phyloP scores from a whole-genome alignment of 2,888 invertebrate genomes.

The Cantharis nigra region DNA sequence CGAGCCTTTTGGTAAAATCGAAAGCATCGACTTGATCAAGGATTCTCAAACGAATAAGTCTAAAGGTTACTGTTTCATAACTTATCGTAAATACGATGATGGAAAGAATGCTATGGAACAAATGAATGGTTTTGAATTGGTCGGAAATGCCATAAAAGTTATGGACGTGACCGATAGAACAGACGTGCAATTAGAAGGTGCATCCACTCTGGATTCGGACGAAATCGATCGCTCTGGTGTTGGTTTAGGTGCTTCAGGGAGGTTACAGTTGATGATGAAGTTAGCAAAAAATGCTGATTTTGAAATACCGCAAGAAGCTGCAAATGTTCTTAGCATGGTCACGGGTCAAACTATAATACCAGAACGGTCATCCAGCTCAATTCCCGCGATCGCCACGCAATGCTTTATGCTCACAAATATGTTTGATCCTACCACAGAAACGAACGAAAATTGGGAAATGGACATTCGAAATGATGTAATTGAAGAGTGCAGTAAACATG shows the following conservation, averaged over 20 bases:
- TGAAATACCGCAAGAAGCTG: constrained; percentile 91
- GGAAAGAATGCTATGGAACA: constrained; percentile 98
- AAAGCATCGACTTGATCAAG: constrained; percentile 92
- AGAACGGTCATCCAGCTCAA: constrained; percentile 62
- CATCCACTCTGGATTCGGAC: constrained; percentile 89
- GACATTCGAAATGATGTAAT: constrained; percentile 97
- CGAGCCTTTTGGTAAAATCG: constrained; percentile 97
- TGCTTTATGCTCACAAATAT: constrained; percentile 99
- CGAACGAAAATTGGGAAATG: constrained; percentile 82
- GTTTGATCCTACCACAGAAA: constrained; percentile 87
- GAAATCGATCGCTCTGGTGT: constrained; percentile 95
- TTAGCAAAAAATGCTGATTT: constrained; percentile 94
- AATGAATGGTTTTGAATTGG: constrained; percentile 97
- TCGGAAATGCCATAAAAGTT: constrained; percentile 98
- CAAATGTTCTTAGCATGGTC: constrained; percentile 80
- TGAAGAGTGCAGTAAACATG: constrained; percentile 97
- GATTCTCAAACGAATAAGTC: constrained; percentile 94
- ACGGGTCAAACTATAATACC: constrained; percentile 70
- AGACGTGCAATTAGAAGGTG: constrained; percentile 72
- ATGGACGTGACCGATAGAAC: constrained; percentile 93
- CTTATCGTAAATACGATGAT: constrained; percentile 97
- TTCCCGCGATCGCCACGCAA: constrained; percentile 97
- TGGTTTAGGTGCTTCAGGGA: constrained; percentile 94
- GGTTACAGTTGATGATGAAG: constrained; percentile 97
- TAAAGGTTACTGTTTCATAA: constrained; percentile 97